Base-by-base conservation (phyloP, 1,140 invertebrate genomes). In the Sesamia nonagrioides region DNA sequence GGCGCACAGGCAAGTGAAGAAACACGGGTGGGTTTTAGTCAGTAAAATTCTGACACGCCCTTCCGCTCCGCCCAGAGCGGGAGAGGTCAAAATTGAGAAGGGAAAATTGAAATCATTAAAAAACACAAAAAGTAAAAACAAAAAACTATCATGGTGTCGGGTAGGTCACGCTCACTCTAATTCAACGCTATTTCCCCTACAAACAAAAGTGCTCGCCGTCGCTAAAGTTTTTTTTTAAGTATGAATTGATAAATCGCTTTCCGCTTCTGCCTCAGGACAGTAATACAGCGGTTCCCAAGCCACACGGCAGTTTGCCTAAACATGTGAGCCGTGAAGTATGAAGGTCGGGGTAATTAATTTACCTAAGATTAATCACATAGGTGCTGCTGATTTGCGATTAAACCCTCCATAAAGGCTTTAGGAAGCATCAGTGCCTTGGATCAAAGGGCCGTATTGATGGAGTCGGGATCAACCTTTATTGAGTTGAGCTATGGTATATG, bases 311-410 rank as follows among this genome's bases (percentile, higher is more conserved):
- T 87, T 83, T 82, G 78, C 79, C 82, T 78, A 87, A 85, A 84
- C 86, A 89, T 86, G 81, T 87, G 87, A 85, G 78, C 82, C 60
- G 81, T 85, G 83, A 84, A 83, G 86, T 87, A 86, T 82, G 83
- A 87, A 89, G 87, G 87, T 82, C 86, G 81, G 48, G 63, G 69
- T 82, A 87, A 89, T 89, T 89, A 86, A 87, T 87, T 89, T 86
- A 77, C 82, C 78, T 81, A 73, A 84, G 86, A 86, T 87, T 86
- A 89, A 89, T 87, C 78, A 82, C 80, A 80, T 74, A 82, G 54
- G 77, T 82, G 73, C 58, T 74, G 71, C 54, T 60, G 73, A 75
- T 75, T 75, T 27, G 73, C 73, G 73, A 75, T 75, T 61, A 74
- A 74, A 78, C 77, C 73, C 73, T 50, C 40, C 18, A 40, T 40